Evolutionary conservation across 2,888 invertebrate genomes (phyloP).

Genomic region (Euphydryas editha): DNA sequence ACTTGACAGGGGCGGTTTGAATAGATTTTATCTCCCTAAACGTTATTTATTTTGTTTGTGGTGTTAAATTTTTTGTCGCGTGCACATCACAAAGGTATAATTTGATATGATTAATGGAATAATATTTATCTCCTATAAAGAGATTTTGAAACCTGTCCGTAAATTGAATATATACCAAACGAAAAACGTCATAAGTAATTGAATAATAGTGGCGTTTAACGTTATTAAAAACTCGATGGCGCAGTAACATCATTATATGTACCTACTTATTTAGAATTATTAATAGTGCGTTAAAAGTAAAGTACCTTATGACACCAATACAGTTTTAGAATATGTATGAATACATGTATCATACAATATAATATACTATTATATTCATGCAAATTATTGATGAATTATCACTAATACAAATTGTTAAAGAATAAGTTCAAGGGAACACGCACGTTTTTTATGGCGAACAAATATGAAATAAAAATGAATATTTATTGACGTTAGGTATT

Average conservation of each 20-base stretch:
- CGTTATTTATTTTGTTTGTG: conserved; percentile 55
- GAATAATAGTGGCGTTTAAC: background rate
- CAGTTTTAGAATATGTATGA: no score
- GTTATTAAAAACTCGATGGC: background rate
- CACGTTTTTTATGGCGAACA: no score
- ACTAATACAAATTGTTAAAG: no score
- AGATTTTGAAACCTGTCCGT: conserved; percentile 13
- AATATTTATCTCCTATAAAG: conserved; percentile 33
- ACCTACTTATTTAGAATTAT: no score
- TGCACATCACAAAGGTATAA: conserved; percentile 63
- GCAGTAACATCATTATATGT: background rate
- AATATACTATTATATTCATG: no score
- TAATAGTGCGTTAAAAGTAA: no score
- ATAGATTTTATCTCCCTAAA: conserved; percentile 75
- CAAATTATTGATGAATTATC: no score
- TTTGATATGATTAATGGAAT: conserved; percentile 41
- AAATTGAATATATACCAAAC: background rate
- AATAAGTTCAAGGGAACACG: no score
- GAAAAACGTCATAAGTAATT: background rate
- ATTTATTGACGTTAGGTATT: no score
- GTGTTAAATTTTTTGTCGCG: conserved; percentile 60
- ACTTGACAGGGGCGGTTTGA: conserved; percentile 61
- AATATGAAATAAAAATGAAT: no score
- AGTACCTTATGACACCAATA: no score
- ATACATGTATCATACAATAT: no score